Percentiles rank a stretch among this genome's conserved stretches.
Conservation (phyloP, 1,140 invertebrate genomes). For the Drosophila pallidifrons region DNA sequence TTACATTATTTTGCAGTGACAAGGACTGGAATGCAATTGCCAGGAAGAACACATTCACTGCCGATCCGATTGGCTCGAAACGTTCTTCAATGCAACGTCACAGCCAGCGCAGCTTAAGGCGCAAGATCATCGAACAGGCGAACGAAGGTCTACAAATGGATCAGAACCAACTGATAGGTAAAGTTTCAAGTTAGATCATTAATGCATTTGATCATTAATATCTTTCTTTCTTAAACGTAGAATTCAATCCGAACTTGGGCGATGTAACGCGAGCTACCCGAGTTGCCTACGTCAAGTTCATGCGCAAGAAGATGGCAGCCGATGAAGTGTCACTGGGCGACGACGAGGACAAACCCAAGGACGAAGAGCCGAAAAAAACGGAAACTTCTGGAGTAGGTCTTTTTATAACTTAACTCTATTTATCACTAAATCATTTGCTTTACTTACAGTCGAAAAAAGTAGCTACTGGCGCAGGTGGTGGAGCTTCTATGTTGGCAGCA, state of each 20-base stretch:
- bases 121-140: slow-evolving; percentile 88
- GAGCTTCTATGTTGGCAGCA: slow-evolving; percentile 57
- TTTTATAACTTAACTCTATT: background rate
- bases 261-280: slow-evolving; percentile 90
- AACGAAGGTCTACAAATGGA: slow-evolving; percentile 85
- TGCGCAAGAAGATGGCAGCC: slow-evolving; percentile 87
- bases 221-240: slow-evolving; percentile 74
- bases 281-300: slow-evolving; percentile 94
- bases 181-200: too few species aligned
- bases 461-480: background rate
- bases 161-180: slow-evolving; percentile 86
- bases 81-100: slow-evolving; percentile 88
- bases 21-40: slow-evolving; percentile 95
- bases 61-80: slow-evolving; percentile 92
- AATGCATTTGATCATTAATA: too few species aligned
- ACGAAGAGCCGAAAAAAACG: slow-evolving; percentile 44
- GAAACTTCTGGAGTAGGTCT: slow-evolving; percentile 52
- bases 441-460: slow-evolving; percentile 56
- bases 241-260: slow-evolving; percentile 92
- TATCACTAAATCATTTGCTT: too few species aligned
- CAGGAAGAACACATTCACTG: slow-evolving; percentile 88
- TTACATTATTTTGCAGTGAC: slow-evolving; percentile 73
- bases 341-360: slow-evolving; percentile 27
- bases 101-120: slow-evolving; percentile 89
- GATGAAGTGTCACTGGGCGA: slow-evolving; percentile 72